Conservation (phyloP, 2,113 vertebrate species). For the Pseudorhombus dupliciocellatus region DNA sequence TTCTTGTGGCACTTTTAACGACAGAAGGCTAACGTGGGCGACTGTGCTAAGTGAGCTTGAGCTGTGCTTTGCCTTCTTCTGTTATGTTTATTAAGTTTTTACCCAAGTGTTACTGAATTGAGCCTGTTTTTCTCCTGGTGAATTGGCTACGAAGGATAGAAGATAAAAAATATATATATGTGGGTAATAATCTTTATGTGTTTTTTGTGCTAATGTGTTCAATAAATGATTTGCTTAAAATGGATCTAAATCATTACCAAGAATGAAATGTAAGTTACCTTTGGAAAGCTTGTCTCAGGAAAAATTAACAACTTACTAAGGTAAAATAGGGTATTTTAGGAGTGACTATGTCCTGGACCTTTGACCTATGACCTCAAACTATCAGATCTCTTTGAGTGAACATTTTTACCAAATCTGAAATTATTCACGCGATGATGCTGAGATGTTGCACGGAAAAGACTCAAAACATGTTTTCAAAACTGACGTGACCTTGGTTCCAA, state of each 20-base stretch:
- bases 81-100: slow-evolving; percentile 84
- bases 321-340: too few species aligned
- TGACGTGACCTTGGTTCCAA: too few species aligned
- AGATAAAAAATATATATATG: not conserved
- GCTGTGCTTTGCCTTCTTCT: slow-evolving; percentile 78
- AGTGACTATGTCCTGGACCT: too few species aligned
- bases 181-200: not conserved
- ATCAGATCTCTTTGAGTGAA: too few species aligned
- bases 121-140: not conserved
- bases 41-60: slow-evolving; percentile 64
- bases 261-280: too few species aligned
- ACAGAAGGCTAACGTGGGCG: slow-evolving; percentile 47
- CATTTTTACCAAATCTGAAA: too few species aligned
- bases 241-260: not conserved
- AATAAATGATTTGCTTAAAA: not conserved
- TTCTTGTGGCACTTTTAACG: slow-evolving; percentile 64
- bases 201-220: not conserved
- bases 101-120: slow-evolving; percentile 25
- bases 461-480: too few species aligned
- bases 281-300: too few species aligned
- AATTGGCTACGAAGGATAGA: not conserved
- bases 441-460: not conserved
- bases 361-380: too few species aligned
- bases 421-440: not conserved
- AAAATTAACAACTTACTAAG: too few species aligned